phyloP scores from a whole-genome alignment of 2,113 vertebrate species.

The Malurus elegans region DNA sequence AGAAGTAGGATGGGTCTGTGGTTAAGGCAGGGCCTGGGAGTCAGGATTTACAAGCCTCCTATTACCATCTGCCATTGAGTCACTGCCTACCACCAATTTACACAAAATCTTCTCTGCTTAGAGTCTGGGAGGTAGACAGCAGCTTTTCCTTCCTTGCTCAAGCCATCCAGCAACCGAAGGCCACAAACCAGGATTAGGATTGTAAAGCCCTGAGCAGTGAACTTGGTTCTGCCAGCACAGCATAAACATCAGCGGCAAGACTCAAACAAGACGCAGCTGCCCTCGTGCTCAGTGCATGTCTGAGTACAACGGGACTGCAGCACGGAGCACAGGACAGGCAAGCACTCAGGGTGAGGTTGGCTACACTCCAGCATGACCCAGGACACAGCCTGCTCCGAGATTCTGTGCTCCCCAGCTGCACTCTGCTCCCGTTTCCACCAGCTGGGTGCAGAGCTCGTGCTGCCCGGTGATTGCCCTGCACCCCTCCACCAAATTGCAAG shows the following conservation, averaged over 20 bases:
- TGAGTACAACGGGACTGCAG: background rate
- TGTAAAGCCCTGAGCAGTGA: background rate
- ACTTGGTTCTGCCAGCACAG: background rate
- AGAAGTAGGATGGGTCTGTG: background rate
- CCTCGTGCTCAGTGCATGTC: accelerated
- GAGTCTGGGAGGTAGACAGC: background rate
- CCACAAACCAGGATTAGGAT: background rate
- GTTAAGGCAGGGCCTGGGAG: background rate
- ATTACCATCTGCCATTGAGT: background rate
- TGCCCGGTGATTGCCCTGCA: background rate
- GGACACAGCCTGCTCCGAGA: background rate
- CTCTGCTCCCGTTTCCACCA: background rate
- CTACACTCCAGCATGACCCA: background rate
- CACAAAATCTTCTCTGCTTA: background rate
- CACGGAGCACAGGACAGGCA: accelerated
- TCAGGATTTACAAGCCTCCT: background rate
- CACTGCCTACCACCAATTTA: background rate
- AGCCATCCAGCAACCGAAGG: background rate
- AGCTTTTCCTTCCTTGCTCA: background rate
- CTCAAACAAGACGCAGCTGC: constrained; percentile 6
- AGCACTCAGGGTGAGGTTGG: background rate
- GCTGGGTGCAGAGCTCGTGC: background rate
- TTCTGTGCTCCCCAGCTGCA: background rate
- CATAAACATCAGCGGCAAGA: background rate
- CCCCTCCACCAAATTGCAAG: background rate